These are phyloP conservation scores for Hydrotaea diabolus DNA, from an alignment of 2,888 invertebrate species.

Conservation along the genomic window DNA sequence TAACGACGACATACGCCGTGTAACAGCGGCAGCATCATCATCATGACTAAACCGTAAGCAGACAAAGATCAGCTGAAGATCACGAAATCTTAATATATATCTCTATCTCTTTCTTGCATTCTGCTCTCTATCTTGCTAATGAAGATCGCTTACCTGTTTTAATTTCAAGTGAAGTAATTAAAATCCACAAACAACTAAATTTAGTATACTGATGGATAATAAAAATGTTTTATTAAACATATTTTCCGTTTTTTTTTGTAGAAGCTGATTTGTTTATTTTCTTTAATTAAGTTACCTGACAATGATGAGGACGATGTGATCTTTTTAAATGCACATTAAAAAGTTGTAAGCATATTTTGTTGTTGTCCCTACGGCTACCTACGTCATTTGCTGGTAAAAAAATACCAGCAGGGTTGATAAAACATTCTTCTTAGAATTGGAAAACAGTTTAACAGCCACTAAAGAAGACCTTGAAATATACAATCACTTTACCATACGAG, in stretches of 20 bases:
- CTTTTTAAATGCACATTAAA: background rate
- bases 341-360: too few species aligned
- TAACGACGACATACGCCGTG: constrained; percentile 7
- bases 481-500: too few species aligned
- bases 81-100: background rate
- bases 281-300: constrained; percentile 56
- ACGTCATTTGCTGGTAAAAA: too few species aligned
- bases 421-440: too few species aligned
- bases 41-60: constrained; percentile 5
- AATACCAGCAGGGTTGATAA: too few species aligned
- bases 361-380: too few species aligned
- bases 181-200: constrained; percentile 50
- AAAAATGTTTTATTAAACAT: constrained; percentile 61
- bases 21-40: constrained; percentile 24
- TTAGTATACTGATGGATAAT: constrained; percentile 46
- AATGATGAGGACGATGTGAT: constrained; percentile 46
- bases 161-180: constrained; percentile 46
- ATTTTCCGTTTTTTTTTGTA: constrained; percentile 19
- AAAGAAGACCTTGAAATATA: too few species aligned
- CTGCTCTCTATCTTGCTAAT: background rate
- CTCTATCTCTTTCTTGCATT: constrained; percentile 6
- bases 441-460: too few species aligned
- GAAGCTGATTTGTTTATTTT: constrained; percentile 17
- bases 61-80: constrained; percentile 30
- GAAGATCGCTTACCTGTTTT: constrained; percentile 55